Conservation (phyloP, 2,113 vertebrate species). For the Lepus europaeus region DNA sequence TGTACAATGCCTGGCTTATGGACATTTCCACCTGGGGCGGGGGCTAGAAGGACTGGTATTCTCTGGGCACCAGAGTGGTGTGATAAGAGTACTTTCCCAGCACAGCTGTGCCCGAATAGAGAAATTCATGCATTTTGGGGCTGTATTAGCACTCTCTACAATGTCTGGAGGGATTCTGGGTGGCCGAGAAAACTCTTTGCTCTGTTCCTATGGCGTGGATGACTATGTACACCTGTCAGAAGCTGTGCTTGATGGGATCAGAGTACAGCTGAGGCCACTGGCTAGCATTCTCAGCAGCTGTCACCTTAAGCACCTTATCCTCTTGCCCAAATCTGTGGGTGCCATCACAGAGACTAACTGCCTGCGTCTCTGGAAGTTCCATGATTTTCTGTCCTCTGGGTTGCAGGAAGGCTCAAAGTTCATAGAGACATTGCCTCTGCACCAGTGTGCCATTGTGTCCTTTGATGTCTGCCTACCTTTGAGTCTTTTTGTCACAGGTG, state of each 20-base stretch:
- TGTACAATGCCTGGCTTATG: conserved; percentile 83
- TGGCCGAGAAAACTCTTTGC: conserved; percentile 58
- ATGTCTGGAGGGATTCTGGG: neutral
- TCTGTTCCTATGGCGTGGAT: conserved; percentile 86
- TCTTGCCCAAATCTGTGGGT: conserved; percentile 81
- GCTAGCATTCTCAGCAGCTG: conserved; percentile 79
- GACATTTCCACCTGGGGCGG: conserved; percentile 67
- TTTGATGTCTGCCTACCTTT: conserved; percentile 83
- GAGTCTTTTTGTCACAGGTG: conserved; percentile 81
- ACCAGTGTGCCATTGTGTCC: conserved; percentile 77
- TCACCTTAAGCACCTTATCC: conserved; percentile 73
- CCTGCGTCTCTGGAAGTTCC: conserved; percentile 82
- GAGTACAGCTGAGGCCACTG: conserved; percentile 59
- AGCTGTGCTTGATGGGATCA: neutral
- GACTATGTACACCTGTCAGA: conserved; percentile 81
- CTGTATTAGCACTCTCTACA: conserved; percentile 80
- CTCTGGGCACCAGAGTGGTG: conserved; percentile 82
- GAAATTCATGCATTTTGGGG: conserved; percentile 77
- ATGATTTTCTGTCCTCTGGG: conserved; percentile 62
- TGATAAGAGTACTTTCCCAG: conserved; percentile 81
- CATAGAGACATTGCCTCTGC: conserved; percentile 77
- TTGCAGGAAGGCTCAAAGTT: neutral
- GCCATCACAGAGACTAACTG: conserved; percentile 80
- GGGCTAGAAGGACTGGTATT: conserved; percentile 80
- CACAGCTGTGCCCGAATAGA: conserved; percentile 66